These are phyloP conservation scores for Regulus satrapa DNA, from an alignment of 2,113 vertebrate genomes.

Conservation along the genomic window DNA sequence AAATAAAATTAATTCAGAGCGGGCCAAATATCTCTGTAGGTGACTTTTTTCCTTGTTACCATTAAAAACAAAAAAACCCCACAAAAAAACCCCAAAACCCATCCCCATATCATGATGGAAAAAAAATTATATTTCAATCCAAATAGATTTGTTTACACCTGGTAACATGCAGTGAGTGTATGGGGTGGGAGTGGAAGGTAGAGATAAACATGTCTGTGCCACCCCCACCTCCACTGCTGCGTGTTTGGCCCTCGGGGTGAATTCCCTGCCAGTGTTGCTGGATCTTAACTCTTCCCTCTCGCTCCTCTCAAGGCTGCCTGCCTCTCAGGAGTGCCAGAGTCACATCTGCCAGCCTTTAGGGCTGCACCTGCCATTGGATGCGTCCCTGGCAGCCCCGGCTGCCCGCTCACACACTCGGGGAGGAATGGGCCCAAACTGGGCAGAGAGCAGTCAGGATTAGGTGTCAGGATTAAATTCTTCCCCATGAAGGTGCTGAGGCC, in stretches of 20 bases:
- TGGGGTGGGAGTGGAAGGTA: not conserved
- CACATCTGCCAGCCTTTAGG: slow-evolving; percentile 1
- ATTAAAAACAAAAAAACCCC: not conserved
- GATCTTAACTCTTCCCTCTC: not conserved
- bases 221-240: not conserved
- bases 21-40: not conserved
- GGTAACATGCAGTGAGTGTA: not conserved
- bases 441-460: too few relatives aligned
- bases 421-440: too few relatives aligned
- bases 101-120: not conserved
- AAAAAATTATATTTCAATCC: not conserved
- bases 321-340: not conserved
- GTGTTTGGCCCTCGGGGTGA: not conserved
- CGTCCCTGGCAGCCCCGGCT: too few relatives aligned
- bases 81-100: too few relatives aligned
- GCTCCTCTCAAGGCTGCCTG: not conserved
- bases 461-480: not conserved
- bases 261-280: not conserved
- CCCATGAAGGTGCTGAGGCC: not conserved
- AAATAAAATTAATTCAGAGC: not conserved
- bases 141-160: not conserved
- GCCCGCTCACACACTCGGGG: too few relatives aligned
- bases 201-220: not conserved
- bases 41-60: not conserved
- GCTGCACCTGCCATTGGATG: slow-evolving; percentile 20